phyloP scores from a whole-genome alignment of 2,888 invertebrate species.

The Eupsilia transversa region DNA sequence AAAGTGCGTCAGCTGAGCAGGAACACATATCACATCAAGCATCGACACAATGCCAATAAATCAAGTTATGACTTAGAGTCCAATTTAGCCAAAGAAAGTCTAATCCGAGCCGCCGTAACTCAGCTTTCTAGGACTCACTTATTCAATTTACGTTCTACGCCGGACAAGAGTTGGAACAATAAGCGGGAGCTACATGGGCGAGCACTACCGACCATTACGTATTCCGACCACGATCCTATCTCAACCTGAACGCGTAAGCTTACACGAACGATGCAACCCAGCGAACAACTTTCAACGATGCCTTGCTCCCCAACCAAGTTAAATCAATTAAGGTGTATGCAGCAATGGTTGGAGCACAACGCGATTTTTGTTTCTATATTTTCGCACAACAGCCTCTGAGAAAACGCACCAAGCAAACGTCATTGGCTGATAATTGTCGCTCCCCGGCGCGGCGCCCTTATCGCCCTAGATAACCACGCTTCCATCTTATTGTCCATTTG shows the following conservation, averaged over 20 bases:
- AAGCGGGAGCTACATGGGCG: constrained; percentile 84
- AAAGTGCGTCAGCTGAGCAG: constrained; percentile 54
- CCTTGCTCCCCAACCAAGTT: constrained; percentile 9
- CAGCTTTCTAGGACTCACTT: constrained; percentile 79
- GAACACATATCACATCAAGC: constrained; percentile 66
- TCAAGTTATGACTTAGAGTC: constrained; percentile 77
- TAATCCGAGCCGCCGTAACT: constrained; percentile 70
- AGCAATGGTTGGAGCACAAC: constrained; percentile 69
- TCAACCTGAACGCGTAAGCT: constrained; percentile 67
- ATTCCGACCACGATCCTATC: constrained; percentile 85
- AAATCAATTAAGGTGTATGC: constrained; percentile 32
- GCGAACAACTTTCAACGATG: constrained; percentile 58
- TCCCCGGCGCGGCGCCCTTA: constrained; percentile 81
- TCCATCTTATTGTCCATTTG: constrained; percentile 88
- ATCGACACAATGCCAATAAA: constrained; percentile 67
- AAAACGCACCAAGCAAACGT: constrained; percentile 74
- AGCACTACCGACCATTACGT: constrained; percentile 89
- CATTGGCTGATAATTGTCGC: constrained; percentile 89
- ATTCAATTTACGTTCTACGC: constrained; percentile 83
- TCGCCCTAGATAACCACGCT: constrained; percentile 89
- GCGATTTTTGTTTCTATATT: constrained; percentile 41
- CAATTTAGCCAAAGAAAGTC: constrained; percentile 75
- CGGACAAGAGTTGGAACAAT: constrained; percentile 80
- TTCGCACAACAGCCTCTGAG: constrained; percentile 61
- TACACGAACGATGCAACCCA: constrained; percentile 50